Conservation (phyloP, 1,140 invertebrate genomes). For the Anthonomus grandis region DNA sequence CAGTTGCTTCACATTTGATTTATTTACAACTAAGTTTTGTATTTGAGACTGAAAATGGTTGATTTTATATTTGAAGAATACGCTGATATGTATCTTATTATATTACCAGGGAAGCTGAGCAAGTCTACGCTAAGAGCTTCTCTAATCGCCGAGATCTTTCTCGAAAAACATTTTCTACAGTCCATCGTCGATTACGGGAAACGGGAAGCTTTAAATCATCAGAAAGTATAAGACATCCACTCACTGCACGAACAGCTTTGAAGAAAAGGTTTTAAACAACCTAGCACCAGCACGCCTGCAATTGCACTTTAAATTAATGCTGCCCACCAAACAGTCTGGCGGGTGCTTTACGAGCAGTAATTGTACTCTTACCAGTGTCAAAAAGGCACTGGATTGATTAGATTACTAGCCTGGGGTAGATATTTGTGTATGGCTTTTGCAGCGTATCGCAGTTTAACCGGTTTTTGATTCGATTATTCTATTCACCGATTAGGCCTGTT, state of each 20-base stretch:
- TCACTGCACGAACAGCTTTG: background rate
- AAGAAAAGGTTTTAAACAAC: background rate
- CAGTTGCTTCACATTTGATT: no score
- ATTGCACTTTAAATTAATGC: no score
- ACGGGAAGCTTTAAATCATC: background rate
- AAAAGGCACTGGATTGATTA: background rate
- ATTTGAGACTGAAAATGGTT: background rate
- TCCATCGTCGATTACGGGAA: slow-evolving; percentile 3
- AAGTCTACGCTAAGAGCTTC: background rate
- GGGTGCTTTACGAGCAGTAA: background rate
- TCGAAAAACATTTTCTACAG: background rate
- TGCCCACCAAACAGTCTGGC: background rate
- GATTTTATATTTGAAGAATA: slow-evolving; percentile 1
- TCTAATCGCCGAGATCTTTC: background rate
- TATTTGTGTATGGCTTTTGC: background rate
- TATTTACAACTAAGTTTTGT: background rate
- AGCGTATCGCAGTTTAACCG: slow-evolving; percentile 1
- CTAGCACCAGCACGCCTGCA: background rate
- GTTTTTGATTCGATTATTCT: slow-evolving; percentile 1
- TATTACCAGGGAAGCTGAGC: background rate
- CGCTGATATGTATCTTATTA: slow-evolving; percentile 1
- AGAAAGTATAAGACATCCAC: no score
- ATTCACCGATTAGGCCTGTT: slow-evolving; percentile 8
- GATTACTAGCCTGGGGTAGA: background rate
- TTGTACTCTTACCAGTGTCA: background rate